Percentiles rank a stretch among this genome's conserved stretches.
phyloP scores from a whole-genome alignment of 2,113 vertebrate genomes.

The Lampris megalopsis region DNA sequence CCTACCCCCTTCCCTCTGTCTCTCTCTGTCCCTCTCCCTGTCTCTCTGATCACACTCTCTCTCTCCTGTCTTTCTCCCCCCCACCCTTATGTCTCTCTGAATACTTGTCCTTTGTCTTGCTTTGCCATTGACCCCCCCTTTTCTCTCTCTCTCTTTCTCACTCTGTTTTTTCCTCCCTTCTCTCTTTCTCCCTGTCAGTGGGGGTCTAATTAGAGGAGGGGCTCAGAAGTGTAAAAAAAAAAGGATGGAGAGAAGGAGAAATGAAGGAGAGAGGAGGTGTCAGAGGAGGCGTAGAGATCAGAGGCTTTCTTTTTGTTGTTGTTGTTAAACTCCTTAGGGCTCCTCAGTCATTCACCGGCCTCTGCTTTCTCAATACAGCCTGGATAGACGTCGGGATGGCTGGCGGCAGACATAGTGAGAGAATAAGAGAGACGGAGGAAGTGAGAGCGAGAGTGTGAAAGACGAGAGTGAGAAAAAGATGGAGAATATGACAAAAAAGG shows the following conservation, averaged over 20 bases:
- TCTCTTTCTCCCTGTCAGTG: slow-evolving; percentile 16
- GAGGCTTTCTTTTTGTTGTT: slow-evolving; percentile 18
- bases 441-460: neutral
- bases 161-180: slow-evolving; percentile 7
- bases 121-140: neutral
- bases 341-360: neutral
- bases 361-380: neutral
- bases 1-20: neutral
- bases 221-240: slow-evolving; percentile 2
- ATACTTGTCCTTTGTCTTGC: neutral
- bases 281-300: slow-evolving; percentile 23
- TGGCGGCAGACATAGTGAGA: neutral
- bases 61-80: neutral
- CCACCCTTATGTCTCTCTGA: neutral
- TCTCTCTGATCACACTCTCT: slow-evolving; percentile 1
- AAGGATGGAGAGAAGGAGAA: slow-evolving; percentile 4
- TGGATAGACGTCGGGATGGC: too few relatives aligned
- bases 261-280: slow-evolving; percentile 6
- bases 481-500: neutral
- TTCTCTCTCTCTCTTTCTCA: neutral
- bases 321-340: neutral
- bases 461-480: neutral
- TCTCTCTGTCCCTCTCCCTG: neutral
- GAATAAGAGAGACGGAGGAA: neutral
- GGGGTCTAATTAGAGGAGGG: slow-evolving; percentile 55